Base-by-base conservation (phyloP, 1,140 invertebrate genomes). In the Eupristina koningsbergeri region DNA sequence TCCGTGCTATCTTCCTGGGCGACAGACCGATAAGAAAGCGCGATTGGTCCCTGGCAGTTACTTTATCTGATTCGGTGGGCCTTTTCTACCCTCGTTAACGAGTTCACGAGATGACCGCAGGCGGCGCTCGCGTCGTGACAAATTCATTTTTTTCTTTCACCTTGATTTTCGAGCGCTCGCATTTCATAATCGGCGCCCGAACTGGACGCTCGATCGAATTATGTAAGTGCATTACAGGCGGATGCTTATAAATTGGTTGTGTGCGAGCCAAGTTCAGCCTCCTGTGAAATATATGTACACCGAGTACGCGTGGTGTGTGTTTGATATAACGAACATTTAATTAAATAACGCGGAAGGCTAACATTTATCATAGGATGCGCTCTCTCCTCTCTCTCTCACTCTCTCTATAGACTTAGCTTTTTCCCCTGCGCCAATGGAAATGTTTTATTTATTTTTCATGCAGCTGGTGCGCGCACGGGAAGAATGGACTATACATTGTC, bases 51-150 rank as follows among this genome's bases (percentile, higher is more conserved):
- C 5, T 31, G n/a, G 74, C 31, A 31, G 74, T 34, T 26, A 61
- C 81, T 76, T 83, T 83, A 83, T 83, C 81, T 77, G 81, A 83
- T 83, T 83, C 45, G 47, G 39, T 19, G 71, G 58, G 80, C 36
- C 74, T 73, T 81, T 80, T 71, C 78, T 53, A 76, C n/a, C 41
- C 47, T 83, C 82, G 82, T 79, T 83, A 83, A 79, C 81, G 31
- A 69, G 58, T 63, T 34, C 34, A 78, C 58, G 71, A 74, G 50
- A 71, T 29, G 63, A 36, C 61, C 13, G 29, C n/a, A 2, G 31
- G 75, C 53, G 19, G 19, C 31, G 34, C 61, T 17, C n/a, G 36
- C 47, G 22, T n/a, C 41, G 50, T 53, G n/a, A n/a, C 50, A 2
- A 26, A 19, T 50, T 22, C 9, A 63, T 67, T 26, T 80, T 71